Percentiles rank a stretch among this genome's conserved stretches.
Conservation (phyloP, 2,888 invertebrate genomes). For the Fragum whitleyi region DNA sequence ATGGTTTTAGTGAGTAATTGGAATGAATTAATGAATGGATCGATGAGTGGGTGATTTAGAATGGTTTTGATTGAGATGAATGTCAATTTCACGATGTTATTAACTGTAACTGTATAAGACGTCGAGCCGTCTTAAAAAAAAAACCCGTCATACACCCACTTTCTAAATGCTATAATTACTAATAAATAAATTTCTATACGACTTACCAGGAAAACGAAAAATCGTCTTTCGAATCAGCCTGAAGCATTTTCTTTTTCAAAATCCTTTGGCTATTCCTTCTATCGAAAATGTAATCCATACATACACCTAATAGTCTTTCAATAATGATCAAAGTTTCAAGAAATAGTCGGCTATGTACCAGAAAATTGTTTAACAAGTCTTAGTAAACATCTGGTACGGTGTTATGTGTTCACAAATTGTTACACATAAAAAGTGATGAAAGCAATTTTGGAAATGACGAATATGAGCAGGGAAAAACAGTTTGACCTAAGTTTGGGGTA, state of each 20-base stretch:
- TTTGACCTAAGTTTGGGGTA: neutral
- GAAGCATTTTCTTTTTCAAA: constrained; percentile 6
- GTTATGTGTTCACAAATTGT: neutral
- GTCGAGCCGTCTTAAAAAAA: no score
- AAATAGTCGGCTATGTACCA: neutral
- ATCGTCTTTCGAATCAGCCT: constrained; percentile 4
- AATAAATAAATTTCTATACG: neutral
- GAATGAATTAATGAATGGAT: no score
- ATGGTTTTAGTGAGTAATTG: no score
- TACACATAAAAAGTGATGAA: neutral
- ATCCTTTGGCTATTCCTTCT: constrained; percentile 18
- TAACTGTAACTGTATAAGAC: no score
- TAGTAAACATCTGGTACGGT: no score
- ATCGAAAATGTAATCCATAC: constrained; percentile 20
- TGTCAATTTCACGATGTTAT: no score
- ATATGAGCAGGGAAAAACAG: neutral
- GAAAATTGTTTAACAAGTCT: no score
- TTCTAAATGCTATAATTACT: no score
- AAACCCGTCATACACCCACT: no score
- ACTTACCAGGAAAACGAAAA: constrained; percentile 19
- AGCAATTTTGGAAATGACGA: constrained; percentile 11
- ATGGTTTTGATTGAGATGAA: no score
- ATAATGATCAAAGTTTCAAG: neutral
- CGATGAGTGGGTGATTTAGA: no score
- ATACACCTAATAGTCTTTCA: neutral